Evolutionary conservation across 2,113 vertebrate genomes (phyloP).

Genomic region (Dryoscopus gambensis): DNA sequence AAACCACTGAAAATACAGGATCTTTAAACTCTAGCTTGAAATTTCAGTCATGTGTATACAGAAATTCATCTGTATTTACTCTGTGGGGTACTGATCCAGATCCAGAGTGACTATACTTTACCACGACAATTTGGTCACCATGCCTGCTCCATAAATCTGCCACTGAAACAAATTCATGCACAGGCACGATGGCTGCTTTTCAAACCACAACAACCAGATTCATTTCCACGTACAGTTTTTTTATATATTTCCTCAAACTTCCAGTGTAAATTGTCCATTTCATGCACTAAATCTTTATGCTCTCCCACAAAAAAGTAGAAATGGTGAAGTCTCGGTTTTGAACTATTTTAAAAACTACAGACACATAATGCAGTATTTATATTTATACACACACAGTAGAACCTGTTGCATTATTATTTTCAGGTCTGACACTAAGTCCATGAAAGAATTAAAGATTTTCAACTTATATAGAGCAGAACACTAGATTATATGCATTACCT

Average conservation of each 20-base stretch:
- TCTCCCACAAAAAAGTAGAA: neutral
- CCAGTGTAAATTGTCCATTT: neutral
- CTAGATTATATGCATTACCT: neutral
- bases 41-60: neutral
- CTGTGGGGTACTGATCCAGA: neutral
- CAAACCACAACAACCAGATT: neutral
- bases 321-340: neutral
- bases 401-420: neutral
- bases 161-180: neutral
- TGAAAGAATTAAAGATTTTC: neutral
- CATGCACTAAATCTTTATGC: neutral
- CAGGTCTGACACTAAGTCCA: neutral
- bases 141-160: neutral
- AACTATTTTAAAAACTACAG: constrained; percentile 7
- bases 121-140: neutral
- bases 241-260: neutral
- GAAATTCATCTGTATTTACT: neutral
- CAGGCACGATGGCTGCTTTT: neutral
- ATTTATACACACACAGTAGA: neutral
- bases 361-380: neutral
- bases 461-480: neutral
- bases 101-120: neutral
- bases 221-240: neutral
- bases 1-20: neutral
- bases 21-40: neutral